A percentile compares a stretch with the other conserved stretches of the same genome.
These are phyloP conservation scores for Hippocampus comes DNA, from an alignment of 2,113 vertebrate species.

Conservation along the genomic window DNA sequence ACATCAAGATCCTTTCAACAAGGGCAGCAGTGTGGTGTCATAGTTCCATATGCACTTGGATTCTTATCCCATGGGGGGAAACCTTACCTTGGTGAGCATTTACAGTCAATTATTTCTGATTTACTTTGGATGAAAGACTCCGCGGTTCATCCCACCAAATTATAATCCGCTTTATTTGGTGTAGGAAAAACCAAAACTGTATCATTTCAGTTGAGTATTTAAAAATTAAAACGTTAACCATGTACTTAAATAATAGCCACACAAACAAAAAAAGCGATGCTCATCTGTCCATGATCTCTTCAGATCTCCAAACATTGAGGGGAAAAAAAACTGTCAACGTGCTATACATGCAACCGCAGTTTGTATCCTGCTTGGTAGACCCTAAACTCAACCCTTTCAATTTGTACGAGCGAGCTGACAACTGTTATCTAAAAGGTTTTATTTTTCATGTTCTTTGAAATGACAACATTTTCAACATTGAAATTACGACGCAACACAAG, in stretches of 20 bases:
- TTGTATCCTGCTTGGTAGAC: too few species aligned
- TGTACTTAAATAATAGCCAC: too few species aligned
- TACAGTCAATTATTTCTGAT: background rate
- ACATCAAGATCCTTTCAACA: conserved; percentile 35
- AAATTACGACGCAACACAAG: background rate
- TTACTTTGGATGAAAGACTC: background rate
- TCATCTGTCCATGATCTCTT: too few species aligned
- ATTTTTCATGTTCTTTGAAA: background rate
- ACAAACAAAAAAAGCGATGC: too few species aligned
- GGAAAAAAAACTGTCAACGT: too few species aligned
- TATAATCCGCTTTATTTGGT: background rate
- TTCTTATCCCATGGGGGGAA: conserved; percentile 8
- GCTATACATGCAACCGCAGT: too few species aligned
- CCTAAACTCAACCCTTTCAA: background rate
- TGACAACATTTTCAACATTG: background rate
- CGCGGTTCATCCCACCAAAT: background rate
- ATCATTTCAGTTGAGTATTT: background rate
- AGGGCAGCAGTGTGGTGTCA: conserved; percentile 31
- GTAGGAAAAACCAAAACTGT: too few species aligned
- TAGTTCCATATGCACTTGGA: conserved; percentile 30
- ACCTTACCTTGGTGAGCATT: background rate
- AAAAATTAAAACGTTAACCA: background rate
- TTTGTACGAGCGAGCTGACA: background rate
- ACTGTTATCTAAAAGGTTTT: background rate
- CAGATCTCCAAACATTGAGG: too few species aligned